Conservation (phyloP, 2,888 invertebrate genomes). For the Mechanitis messenoides region DNA sequence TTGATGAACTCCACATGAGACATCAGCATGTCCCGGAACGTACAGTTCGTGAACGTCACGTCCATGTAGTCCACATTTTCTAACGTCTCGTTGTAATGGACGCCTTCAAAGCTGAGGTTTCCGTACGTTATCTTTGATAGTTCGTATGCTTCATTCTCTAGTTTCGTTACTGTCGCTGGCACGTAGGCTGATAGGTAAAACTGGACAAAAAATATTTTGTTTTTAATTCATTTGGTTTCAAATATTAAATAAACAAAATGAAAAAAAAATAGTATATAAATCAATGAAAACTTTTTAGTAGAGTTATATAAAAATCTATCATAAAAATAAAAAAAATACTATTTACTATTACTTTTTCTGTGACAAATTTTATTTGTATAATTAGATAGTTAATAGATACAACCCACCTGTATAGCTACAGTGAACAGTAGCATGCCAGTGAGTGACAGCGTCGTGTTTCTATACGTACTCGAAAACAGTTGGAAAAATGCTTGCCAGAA, state of each 20-base stretch:
- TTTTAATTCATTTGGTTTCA: no score
- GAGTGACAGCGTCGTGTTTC: constrained; percentile 78
- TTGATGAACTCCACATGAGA: constrained; percentile 84
- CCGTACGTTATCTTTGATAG: constrained; percentile 45
- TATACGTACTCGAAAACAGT: constrained; percentile 79
- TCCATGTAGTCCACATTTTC: constrained; percentile 79
- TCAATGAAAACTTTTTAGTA: no score
- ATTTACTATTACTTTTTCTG: no score
- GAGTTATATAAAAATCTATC: no score
- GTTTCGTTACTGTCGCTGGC: constrained; percentile 63
- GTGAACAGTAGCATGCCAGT: constrained; percentile 76
- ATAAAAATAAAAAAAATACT: no score
- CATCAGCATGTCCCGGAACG: constrained; percentile 81
- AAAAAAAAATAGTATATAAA: no score
- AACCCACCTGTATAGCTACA: constrained; percentile 66
- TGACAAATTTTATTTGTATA: neutral
- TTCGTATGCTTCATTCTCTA: constrained; percentile 53
- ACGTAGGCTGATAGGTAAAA: constrained; percentile 76
- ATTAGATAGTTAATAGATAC: neutral
- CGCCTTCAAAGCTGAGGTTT: constrained; percentile 51
- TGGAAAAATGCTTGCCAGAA: constrained; percentile 83
- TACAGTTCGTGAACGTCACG: constrained; percentile 78
- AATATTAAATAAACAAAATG: no score
- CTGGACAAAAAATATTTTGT: constrained; percentile 41
- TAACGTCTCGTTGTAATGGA: constrained; percentile 75